A percentile compares a stretch with the other conserved stretches of the same genome.
Evolutionary conservation across 2,797 vertebrate genomes (phyloP).

Genomic region (Philypnodon macrostomus): DNA sequence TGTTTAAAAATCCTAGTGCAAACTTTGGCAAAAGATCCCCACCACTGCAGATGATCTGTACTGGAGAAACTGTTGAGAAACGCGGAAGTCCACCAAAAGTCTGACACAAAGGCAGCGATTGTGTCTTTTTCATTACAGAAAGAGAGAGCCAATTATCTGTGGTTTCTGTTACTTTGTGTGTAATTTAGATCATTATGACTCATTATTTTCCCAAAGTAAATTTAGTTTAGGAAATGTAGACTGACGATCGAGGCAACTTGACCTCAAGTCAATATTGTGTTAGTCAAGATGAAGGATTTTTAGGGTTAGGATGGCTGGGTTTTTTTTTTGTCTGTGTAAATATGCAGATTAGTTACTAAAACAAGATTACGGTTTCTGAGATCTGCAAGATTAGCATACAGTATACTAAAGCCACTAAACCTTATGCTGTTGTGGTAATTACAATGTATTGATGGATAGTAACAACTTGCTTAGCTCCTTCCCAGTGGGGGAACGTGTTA

Average conservation of each 20-base stretch:
- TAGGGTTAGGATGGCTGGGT: no score
- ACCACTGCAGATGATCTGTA: constrained; percentile 43
- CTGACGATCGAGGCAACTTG: constrained; percentile 8
- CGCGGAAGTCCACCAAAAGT: constrained; percentile 58
- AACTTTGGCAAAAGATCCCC: constrained; percentile 33
- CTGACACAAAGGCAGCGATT: constrained; percentile 53
- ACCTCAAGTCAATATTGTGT: neutral
- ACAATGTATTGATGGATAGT: no score
- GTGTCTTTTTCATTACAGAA: constrained; percentile 51
- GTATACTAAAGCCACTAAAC: no score
- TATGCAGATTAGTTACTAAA: no score
- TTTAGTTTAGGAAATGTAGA: constrained; percentile 26
- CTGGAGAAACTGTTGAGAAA: constrained; percentile 49
- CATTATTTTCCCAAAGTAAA: constrained; percentile 24
- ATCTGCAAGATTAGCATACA: no score
- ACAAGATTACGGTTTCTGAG: no score
- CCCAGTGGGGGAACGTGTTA: no score
- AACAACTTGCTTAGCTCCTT: no score
- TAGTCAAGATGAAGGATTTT: neutral
- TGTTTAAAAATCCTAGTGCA: no score
- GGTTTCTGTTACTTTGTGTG: constrained; percentile 38
- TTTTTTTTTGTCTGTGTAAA: no score
- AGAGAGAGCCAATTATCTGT: constrained; percentile 40
- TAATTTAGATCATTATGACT: constrained; percentile 30
- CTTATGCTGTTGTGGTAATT: no score